These are phyloP conservation scores for Vidua chalybeata DNA, from an alignment of 2,113 vertebrate species.

Conservation along the genomic window DNA sequence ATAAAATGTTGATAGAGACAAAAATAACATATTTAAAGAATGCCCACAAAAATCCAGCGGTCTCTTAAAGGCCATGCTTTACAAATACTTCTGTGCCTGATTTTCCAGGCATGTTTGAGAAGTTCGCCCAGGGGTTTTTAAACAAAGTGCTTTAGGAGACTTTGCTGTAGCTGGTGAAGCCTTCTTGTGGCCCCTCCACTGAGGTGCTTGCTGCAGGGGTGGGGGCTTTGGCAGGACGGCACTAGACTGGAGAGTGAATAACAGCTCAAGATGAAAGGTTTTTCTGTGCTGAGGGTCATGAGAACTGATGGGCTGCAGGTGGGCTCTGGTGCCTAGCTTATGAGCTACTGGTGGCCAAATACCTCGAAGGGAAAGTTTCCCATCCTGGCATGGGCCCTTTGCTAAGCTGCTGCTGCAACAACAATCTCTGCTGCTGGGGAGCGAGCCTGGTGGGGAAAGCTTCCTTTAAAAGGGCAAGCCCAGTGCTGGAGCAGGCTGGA, in stretches of 20 bases:
- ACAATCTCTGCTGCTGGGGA: neutral
- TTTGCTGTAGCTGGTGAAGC: neutral
- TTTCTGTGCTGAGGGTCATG: neutral
- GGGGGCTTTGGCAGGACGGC: neutral
- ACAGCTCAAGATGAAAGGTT: neutral
- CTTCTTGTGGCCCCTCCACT: neutral
- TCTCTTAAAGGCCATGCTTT: neutral
- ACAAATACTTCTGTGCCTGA: neutral
- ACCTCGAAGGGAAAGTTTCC: rapidly evolving
- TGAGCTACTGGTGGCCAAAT: neutral
- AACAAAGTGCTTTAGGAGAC: neutral
- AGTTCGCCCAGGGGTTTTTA: neutral
- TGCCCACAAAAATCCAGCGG: slow-evolving; percentile 13
- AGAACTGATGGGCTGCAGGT: rapidly evolving
- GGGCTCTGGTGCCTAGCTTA: neutral
- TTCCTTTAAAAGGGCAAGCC: neutral
- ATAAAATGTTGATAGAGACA: neutral
- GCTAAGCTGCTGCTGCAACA: neutral
- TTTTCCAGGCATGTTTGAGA: slow-evolving; percentile 3
- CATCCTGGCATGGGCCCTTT: rapidly evolving
- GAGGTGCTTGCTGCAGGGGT: neutral
- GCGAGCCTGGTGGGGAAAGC: rapidly evolving
- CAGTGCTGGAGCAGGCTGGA: neutral
- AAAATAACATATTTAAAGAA: slow-evolving; percentile 9
- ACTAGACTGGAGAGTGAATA: neutral